Evolutionary conservation across 2,797 vertebrate species (phyloP), one percentile per base, ranked within the genome.

Genomic region (Luscinia luscinia): DNA sequence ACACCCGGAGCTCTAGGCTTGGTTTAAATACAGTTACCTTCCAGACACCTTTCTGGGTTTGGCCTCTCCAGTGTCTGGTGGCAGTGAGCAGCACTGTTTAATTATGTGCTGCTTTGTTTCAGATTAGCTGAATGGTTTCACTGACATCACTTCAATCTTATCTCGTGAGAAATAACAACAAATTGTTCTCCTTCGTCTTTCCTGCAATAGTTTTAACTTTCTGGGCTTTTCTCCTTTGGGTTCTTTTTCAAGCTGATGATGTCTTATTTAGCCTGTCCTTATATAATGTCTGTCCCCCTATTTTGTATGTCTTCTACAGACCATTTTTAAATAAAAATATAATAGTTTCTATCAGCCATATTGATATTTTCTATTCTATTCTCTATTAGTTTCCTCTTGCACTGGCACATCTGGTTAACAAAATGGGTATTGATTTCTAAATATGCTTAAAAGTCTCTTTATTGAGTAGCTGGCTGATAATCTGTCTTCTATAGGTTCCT

Each of bases 361-460:
- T 34, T 19, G 43, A 59, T 51, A 69, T 79, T 76, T 94, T 87
- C 36, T 87, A 20, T 64, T 72, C 62, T 70, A 51, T 66, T 89
- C 36, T 82, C 14, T 62, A 13, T 51, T 82, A 30, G 34, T 92
- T 92, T 89, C 55, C 52, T 32, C n/a, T 70, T 10, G 1, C 26
- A 59, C 9, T 49, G 51, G 59, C 54, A 76, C 40, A 89, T 43
- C 59, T 87, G 32, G 19, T 94, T 75, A 81, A 84, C 89, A 88
- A 78, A 94, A 87, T 40, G 49, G 8, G 6, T 66, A 87, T 62
- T 93, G 82, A 90, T 93, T 68, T 75, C 21, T 63, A 86, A 68
- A 81, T 59, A 72, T 15, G 23, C 43, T 66, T 67, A 59, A 45
- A 92, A 80, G 23, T 77, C 84, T 83, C 23, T 76, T 61, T 77